phyloP scores from a whole-genome alignment of 2,888 invertebrate species.

The Andrena hattorfiana region DNA sequence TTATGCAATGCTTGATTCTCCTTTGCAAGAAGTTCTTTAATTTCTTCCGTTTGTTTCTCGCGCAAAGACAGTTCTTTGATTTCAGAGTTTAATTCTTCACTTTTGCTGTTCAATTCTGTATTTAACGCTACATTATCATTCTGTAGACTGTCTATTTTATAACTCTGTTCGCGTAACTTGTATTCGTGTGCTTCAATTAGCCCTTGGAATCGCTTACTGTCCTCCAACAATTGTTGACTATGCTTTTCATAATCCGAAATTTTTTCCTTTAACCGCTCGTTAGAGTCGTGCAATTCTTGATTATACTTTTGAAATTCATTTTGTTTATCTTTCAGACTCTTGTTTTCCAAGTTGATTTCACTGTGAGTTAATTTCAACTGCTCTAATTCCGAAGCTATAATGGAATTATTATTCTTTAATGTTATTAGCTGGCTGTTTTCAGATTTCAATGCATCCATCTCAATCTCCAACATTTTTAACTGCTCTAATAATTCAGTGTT shows the following conservation, averaged over 20 bases:
- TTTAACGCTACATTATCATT: conserved; percentile 35
- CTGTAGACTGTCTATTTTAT: conserved; percentile 36
- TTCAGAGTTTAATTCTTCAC: conserved; percentile 55
- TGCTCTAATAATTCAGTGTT: conserved; percentile 65
- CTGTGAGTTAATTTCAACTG: conserved; percentile 56
- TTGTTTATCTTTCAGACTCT: conserved; percentile 72
- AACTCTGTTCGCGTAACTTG: conserved; percentile 30
- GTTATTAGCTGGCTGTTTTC: conserved; percentile 62
- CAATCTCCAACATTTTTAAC: conserved; percentile 47
- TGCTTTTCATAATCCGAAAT: conserved; percentile 70
- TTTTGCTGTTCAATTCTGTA: conserved; percentile 50
- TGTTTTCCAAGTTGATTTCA: conserved; percentile 70
- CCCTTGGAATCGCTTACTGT: conserved; percentile 59
- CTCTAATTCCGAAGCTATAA: conserved; percentile 53
- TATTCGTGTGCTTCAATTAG: conserved; percentile 41
- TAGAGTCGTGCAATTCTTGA: conserved; percentile 47
- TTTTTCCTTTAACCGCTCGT: conserved; percentile 61
- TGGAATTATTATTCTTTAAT: conserved; percentile 55
- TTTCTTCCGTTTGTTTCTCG: conserved; percentile 71
- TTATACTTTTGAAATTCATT: conserved; percentile 69
- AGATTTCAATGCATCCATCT: conserved; percentile 52
- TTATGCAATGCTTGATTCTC: conserved; percentile 37
- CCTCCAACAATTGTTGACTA: conserved; percentile 35
- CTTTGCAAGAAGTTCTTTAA: conserved; percentile 34
- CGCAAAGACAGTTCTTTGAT: conserved; percentile 66